Conservation (phyloP, 2,113 vertebrate genomes). For the Toxotes chatareus region DNA sequence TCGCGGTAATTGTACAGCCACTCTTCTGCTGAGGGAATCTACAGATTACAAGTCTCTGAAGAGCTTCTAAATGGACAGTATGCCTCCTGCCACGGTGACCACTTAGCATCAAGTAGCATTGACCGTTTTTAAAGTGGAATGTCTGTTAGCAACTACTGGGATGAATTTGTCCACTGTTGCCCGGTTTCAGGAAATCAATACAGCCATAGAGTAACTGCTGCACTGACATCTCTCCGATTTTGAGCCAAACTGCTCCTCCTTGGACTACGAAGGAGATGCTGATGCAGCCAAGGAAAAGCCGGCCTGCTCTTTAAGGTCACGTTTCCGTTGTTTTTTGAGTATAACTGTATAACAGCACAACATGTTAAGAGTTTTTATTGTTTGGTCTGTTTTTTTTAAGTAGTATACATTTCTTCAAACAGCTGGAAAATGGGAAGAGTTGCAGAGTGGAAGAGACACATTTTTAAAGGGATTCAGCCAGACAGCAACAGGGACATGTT, state of each 20-base stretch:
- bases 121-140: slow-evolving; percentile 72
- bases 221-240: slow-evolving; percentile 29
- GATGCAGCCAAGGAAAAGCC: slow-evolving; percentile 33
- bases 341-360: slow-evolving; percentile 15
- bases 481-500: background rate
- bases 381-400: background rate
- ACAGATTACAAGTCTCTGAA: slow-evolving; percentile 19
- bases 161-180: slow-evolving; percentile 65
- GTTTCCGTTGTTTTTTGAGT: slow-evolving; percentile 1
- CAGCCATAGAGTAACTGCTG: slow-evolving; percentile 24
- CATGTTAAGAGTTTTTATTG: background rate
- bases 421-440: background rate
- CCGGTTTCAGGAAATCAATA: slow-evolving; percentile 76
- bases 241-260: background rate
- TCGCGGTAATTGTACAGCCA: background rate
- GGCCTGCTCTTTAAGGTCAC: slow-evolving; percentile 20
- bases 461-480: slow-evolving; percentile 12
- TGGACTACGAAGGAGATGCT: slow-evolving; percentile 42
- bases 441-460: background rate
- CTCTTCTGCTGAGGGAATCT: slow-evolving; percentile 27
- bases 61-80: slow-evolving; percentile 59
- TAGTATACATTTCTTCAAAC: background rate
- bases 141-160: slow-evolving; percentile 38
- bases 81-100: slow-evolving; percentile 35
- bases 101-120: slow-evolving; percentile 74